Base-by-base conservation (phyloP, 1,140 invertebrate species). In the Rhysida immarginata region DNA sequence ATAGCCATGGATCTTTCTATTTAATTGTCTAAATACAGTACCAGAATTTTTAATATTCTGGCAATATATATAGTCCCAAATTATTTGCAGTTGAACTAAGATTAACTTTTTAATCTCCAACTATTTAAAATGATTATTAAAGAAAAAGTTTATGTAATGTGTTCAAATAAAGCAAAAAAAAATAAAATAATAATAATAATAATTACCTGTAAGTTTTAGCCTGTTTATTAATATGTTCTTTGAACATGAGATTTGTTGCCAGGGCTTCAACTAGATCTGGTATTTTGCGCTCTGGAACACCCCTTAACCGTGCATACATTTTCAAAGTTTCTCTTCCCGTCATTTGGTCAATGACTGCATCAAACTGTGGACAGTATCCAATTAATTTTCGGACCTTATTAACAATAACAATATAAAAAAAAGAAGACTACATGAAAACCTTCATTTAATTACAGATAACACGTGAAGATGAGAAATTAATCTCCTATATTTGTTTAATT, bases 321-420 rank as follows among this genome's bases (percentile, higher is more conserved):
- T n/a, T 20, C 14, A 55, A 18, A 3, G 42, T 55, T 55, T 55
- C 53, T 3, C 53, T 21, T 23, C 53, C 53, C 2, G 53, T 55
- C 53, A 55, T 55, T 20, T 50, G 41, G 8, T 55, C 53, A 48
- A 55, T 55, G 5, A 55, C 18, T 23, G 53, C 53, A 55, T 55
- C 53, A 46, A 55, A 55, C 70, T 88, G 85, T 14, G 86, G 85
- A 70, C 85, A 89, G 63, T 90, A 89, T 16, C 85, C 83, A 58
- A 87, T 75, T 58, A 74, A 48, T 43, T 68, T 62, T 59, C 75
- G 74, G 13, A 72, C 71, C 61, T 70, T 18, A 18, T 48, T 13
- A n/a, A 20, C 2, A 35, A 29, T 35, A 53, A 29, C 11, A 53
- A 53, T 8, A 53, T 35, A 3, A 13, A n/a, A 46, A 20, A 20